Conservation (phyloP, 1,140 invertebrate genomes). For the Leucophenga varia region DNA sequence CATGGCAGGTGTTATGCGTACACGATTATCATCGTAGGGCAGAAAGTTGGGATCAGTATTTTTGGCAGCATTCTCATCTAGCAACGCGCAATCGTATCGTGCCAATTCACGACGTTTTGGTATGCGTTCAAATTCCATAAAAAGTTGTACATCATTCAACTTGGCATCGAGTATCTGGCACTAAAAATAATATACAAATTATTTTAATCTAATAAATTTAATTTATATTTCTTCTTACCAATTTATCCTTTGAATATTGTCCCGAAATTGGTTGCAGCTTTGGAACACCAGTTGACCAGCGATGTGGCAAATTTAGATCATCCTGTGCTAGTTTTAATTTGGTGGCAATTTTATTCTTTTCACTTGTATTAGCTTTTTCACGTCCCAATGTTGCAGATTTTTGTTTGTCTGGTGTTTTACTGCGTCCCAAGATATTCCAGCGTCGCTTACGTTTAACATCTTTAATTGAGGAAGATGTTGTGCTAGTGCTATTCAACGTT, state of each 20-base stretch:
- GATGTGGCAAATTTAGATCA: conserved; percentile 59
- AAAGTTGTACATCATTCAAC: conserved; percentile 76
- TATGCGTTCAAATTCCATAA: conserved; percentile 86
- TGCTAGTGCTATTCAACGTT: conserved; percentile 18
- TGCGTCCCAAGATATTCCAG: conserved; percentile 66
- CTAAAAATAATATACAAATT: conserved; percentile 59
- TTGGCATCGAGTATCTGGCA: conserved; percentile 79
- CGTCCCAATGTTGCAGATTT: conserved; percentile 67
- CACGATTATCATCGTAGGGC: conserved; percentile 86
- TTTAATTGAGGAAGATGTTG: conserved; percentile 38
- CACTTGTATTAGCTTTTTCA: conserved; percentile 55
- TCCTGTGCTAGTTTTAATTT: conserved; percentile 57
- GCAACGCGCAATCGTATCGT: conserved; percentile 44
- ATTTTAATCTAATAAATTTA: conserved; percentile 37
- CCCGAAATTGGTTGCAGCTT: conserved; percentile 69
- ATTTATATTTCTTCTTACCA: conserved; percentile 60
- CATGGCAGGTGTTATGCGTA: conserved; percentile 73
- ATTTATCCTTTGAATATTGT: conserved; percentile 72
- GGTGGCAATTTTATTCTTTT: conserved; percentile 56
- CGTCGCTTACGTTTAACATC: conserved; percentile 63
- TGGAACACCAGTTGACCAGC: conserved; percentile 68
- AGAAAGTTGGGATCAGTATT: conserved; percentile 67
- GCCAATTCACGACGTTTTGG: conserved; percentile 71
- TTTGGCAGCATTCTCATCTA: conserved; percentile 50
- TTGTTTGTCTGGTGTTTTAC: conserved; percentile 58